These are phyloP conservation scores for Metopia argyrocephala DNA, from an alignment of 2,888 invertebrate species.

Conservation along the genomic window DNA sequence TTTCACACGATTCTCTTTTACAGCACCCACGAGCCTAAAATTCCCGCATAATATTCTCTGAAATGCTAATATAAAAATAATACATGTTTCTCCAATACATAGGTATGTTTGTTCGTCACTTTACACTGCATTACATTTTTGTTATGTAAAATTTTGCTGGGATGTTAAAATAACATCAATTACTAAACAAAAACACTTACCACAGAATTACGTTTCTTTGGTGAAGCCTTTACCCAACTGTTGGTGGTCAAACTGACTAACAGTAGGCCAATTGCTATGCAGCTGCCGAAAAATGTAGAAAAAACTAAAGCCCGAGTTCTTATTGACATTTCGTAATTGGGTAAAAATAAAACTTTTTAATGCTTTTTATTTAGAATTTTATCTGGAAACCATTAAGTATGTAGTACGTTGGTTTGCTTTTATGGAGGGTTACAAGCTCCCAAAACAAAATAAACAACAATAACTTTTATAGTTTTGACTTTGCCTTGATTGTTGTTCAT, in stretches of 20 bases:
- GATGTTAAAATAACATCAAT: neutral
- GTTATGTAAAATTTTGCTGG: too few species aligned
- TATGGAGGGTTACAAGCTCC: neutral
- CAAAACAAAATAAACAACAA: neutral
- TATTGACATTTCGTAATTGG: constrained; percentile 80
- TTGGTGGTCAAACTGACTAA: constrained; percentile 88
- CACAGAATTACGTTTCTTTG: constrained; percentile 80
- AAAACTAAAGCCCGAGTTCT: constrained; percentile 86
- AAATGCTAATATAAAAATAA: too few species aligned
- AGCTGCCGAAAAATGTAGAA: constrained; percentile 87
- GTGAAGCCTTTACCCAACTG: constrained; percentile 86
- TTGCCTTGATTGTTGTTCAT: neutral
- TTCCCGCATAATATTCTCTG: too few species aligned
- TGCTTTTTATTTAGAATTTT: neutral
- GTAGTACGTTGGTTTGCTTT: constrained; percentile 6
- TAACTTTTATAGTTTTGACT: constrained; percentile 18
- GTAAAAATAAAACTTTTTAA: constrained; percentile 26
- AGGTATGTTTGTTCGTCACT: too few species aligned
- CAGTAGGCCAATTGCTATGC: constrained; percentile 85
- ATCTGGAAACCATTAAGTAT: neutral
- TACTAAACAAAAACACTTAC: constrained; percentile 64
- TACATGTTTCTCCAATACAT: too few species aligned
- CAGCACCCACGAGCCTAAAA: too few species aligned
- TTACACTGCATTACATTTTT: too few species aligned
- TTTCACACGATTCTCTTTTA: too few species aligned